Evolutionary conservation across 1,140 invertebrate genomes (phyloP), one percentile per base, ranked within the genome.

Genomic region (Coelopa frigida): DNA sequence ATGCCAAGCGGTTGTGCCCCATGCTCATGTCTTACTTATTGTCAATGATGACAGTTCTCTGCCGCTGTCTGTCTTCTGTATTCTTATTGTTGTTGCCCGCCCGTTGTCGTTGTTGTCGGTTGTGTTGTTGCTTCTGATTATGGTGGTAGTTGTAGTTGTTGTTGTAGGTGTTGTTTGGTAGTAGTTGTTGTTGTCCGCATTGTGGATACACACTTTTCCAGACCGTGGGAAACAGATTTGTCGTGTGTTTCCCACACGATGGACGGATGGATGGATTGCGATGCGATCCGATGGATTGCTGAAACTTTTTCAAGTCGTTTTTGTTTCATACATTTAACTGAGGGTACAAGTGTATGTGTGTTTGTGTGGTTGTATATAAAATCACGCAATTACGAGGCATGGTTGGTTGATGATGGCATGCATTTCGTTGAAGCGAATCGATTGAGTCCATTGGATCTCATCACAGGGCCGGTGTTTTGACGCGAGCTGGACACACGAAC

Each of bases 171-270:
- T 45, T 46, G 44, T 40, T 50, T 29, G n/a, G n/a, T 41, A 27
- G 50, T 50, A 45, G 38, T 27, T 45, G 33, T 27, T 24, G 27
- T 48, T 50, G 52, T 52, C 35, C 49, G 36, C 45, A 46, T 55
- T 44, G 51, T 54, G 53, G 51, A 55, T 66, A 61, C 57, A 58
- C 63, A 67, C 60, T 67, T 67, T 66, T 64, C 62, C 60, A 64
- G 68, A 74, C 73, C 73, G 73, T 75, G 73, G 73, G 73, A 75
- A 75, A 73, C 69, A 71, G 72, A 72, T 73, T 72, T 72, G 72
- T 73, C 68, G 68, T 70, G 69, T 70, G 70, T 72, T 75, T 75
- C 73, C 73, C 73, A 75, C 73, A 75, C 72, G 73, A 72, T 68
- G 63, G 63, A 67, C 63, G 63, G 63, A 67, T 67, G 63, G 63